These are phyloP conservation scores for Drosophila kohkoa DNA, from an alignment of 1,140 invertebrate genomes.

Conservation along the genomic window DNA sequence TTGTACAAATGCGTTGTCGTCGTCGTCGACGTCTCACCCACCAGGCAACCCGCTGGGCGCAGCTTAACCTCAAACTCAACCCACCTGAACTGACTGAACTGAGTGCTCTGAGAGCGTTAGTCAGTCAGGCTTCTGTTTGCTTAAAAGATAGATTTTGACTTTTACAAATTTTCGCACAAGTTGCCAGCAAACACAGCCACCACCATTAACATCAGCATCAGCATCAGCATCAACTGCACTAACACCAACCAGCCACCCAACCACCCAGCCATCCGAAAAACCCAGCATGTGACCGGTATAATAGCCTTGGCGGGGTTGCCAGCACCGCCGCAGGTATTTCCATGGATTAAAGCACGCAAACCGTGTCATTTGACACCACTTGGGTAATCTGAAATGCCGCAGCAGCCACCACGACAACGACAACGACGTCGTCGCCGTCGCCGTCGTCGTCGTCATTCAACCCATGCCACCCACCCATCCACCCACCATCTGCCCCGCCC, in stretches of 20 bases:
- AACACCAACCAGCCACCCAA: neutral
- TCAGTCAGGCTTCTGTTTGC: constrained; percentile 45
- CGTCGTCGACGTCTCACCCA: constrained; percentile 13
- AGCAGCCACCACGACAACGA: constrained; percentile 44
- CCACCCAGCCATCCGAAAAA: constrained; percentile 16
- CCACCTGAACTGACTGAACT: constrained; percentile 48
- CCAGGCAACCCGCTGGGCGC: constrained; percentile 39
- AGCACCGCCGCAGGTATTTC: constrained; percentile 76
- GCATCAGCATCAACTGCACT: constrained; percentile 1
- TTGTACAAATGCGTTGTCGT: constrained; percentile 34
- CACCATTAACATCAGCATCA: neutral
- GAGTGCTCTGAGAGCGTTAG: neutral
- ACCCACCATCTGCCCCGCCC: constrained; percentile 24
- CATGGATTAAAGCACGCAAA: constrained; percentile 80
- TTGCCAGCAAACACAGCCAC: constrained; percentile 21
- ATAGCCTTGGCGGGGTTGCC: constrained; percentile 70
- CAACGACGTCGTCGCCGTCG: neutral
- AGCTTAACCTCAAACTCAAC: constrained; percentile 23
- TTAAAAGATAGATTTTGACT: constrained; percentile 82
- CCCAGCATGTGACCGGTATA: constrained; percentile 75
- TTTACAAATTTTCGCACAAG: constrained; percentile 83
- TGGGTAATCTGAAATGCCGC: constrained; percentile 76
- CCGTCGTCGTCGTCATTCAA: neutral
- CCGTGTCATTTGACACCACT: constrained; percentile 81
- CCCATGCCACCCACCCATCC: constrained; percentile 5